Conservation (phyloP, 2,888 invertebrate genomes). For the Phalangium opilio region DNA sequence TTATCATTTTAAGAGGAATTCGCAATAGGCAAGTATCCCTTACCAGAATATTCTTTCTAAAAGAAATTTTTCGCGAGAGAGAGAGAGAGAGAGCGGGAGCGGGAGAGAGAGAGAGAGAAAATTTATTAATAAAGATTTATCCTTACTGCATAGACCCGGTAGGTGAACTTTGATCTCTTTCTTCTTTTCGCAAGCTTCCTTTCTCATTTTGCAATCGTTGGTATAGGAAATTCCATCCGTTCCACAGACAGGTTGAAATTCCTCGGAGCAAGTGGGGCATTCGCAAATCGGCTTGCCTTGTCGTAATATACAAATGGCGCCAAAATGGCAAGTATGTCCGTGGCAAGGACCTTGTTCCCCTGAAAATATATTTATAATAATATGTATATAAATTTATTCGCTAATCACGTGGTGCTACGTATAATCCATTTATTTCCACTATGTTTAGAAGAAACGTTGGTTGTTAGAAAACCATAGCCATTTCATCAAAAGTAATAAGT, state of each 20-base stretch:
- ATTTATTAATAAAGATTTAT: not conserved
- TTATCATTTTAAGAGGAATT: too few species aligned
- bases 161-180: constrained; percentile 59
- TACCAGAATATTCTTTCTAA: too few species aligned
- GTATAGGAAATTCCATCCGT: constrained; percentile 37
- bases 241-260: constrained; percentile 69
- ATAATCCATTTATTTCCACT: too few species aligned
- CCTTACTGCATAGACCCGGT: constrained; percentile 72
- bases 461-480: too few species aligned
- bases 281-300: constrained; percentile 56
- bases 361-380: constrained; percentile 8
- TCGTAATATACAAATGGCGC: constrained; percentile 53
- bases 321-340: constrained; percentile 48
- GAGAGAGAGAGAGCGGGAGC: too few species aligned
- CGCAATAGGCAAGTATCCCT: too few species aligned
- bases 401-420: too few species aligned
- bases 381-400: too few species aligned
- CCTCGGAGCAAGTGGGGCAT: constrained; percentile 66
- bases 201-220: constrained; percentile 63
- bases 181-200: constrained; percentile 58
- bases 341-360: constrained; percentile 33
- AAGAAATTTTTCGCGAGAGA: too few species aligned
- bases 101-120: too few species aligned
- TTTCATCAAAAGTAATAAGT: too few species aligned
- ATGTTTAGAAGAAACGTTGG: too few species aligned